Evolutionary conservation across 2,797 vertebrate genomes (phyloP).

Genomic region (Clarias pachynema): DNA sequence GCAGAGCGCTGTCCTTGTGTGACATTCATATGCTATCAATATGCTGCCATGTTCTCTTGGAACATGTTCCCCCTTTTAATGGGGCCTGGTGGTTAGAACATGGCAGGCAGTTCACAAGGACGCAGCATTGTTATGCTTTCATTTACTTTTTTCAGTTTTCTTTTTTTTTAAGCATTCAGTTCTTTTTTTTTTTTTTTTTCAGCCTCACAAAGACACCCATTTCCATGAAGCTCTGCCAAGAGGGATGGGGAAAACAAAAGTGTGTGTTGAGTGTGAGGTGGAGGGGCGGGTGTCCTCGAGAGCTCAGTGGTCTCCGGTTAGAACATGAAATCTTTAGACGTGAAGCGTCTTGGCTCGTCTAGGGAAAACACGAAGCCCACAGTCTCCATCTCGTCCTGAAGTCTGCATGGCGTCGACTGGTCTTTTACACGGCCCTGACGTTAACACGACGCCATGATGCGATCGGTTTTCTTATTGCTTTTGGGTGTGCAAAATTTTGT

Average conservation of each 20-base stretch:
- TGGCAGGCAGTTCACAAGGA: conserved; percentile 64
- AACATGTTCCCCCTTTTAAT: conserved; percentile 62
- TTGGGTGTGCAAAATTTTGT: neutral
- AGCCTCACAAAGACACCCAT: conserved; percentile 68
- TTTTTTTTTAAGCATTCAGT: conserved; percentile 33
- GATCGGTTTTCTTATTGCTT: conserved; percentile 12
- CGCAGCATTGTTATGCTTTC: conserved; percentile 64
- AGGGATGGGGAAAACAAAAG: conserved; percentile 72
- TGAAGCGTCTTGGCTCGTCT: conserved; percentile 52
- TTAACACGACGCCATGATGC: conserved; percentile 12
- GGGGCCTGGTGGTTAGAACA: conserved; percentile 65
- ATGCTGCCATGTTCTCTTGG: conserved; percentile 64
- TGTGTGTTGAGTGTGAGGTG: conserved; percentile 52
- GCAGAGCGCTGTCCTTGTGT: conserved; percentile 61
- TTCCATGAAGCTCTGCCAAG: conserved; percentile 77
- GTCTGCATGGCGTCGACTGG: conserved; percentile 46
- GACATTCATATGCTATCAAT: conserved; percentile 70
- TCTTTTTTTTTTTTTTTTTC: conserved; percentile 30
- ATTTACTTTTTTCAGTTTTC: conserved; percentile 57
- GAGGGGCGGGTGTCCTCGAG: conserved; percentile 66
- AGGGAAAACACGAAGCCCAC: conserved; percentile 55
- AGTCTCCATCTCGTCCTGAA: conserved; percentile 41
- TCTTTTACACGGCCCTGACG: conserved; percentile 29
- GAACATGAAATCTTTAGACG: conserved; percentile 61
- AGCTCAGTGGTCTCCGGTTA: conserved; percentile 61